Percentiles rank a stretch among this genome's conserved stretches.
Evolutionary conservation across 2,888 invertebrate species (phyloP).

Genomic region (Agrotis exclamationis): DNA sequence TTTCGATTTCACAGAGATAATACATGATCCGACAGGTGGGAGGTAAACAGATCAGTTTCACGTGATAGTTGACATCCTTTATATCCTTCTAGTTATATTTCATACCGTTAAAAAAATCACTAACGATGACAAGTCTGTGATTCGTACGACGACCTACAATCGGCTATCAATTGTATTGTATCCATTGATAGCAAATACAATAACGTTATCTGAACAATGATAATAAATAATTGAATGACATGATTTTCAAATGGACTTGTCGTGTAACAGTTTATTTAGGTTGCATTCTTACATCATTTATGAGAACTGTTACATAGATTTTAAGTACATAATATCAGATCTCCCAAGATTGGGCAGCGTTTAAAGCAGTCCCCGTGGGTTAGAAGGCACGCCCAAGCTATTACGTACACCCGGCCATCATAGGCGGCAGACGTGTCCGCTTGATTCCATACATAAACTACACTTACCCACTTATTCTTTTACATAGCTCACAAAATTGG

Average conservation of each 20-base stretch:
- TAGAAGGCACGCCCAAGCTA: constrained; percentile 56
- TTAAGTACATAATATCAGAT: constrained; percentile 27
- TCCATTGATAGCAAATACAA: constrained; percentile 42
- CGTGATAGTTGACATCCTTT: constrained; percentile 17
- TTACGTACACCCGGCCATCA: constrained; percentile 56
- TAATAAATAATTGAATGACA: constrained; percentile 46
- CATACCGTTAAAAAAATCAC: background rate
- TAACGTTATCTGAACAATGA: constrained; percentile 33
- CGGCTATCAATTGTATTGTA: constrained; percentile 27
- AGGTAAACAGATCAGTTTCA: constrained; percentile 31
- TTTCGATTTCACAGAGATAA: constrained; percentile 32
- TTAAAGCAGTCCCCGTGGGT: constrained; percentile 38
- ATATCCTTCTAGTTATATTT: constrained; percentile 11
- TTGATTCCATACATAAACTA: constrained; percentile 55
- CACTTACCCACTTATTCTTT: constrained; percentile 55
- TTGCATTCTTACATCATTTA: background rate
- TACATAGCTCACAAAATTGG: constrained; percentile 42
- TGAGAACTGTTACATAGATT: background rate
- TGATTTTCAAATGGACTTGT: constrained; percentile 45
- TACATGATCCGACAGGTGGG: constrained; percentile 24
- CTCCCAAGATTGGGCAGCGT: constrained; percentile 16
- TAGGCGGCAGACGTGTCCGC: constrained; percentile 48
- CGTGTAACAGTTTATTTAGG: constrained; percentile 23
- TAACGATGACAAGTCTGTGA: constrained; percentile 18
- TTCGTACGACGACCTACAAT: constrained; percentile 31